Base-by-base conservation (phyloP, 2,113 vertebrate species). In the Caloenas nicobarica region DNA sequence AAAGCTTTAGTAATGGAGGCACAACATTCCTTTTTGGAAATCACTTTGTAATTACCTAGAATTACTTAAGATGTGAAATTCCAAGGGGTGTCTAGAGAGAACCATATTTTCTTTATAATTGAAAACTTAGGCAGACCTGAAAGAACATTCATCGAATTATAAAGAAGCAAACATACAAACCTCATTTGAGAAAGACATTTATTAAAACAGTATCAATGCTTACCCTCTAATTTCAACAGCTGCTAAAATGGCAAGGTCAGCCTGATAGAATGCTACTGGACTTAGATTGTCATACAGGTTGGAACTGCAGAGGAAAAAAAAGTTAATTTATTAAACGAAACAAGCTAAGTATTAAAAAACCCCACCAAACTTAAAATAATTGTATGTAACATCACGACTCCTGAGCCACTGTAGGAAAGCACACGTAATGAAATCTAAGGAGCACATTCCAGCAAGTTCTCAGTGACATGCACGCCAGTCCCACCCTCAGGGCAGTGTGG, bases 181-280 rank as follows among this genome's bases (percentile, higher is more conserved):
- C 7, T 86, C 25, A 66, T 64, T 53, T 57, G 10, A 65, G 31
- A 58, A 53, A 79, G 50, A 56, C 1, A 0, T 58, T 68, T 68
- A 60, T 60, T 77, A 48, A 74, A 91, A 44, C 16, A 48, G 11
- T 34, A 51, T 50, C 74, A 74, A 9, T 62, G 84, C 97, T 98
- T 97, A 99, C 99, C 99, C 99, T 98, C 99, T 98, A 86, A 99
- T 99, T 97, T 99, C 98, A 80, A 99, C 99, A 93, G 98, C 98
- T 70, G 99, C 98, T 54, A 97, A 97, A 82, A 99, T 98, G 13
- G 99, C 99, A 62, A 99, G 98, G 36, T 99, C 98, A 50, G 98
- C 99, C 95, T 98, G 72, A n/a, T 98, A 98, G 60, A 98, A 98
- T 3, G 98, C 97, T 77, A 98, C 85, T 19, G 98, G 98, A 94